Conservation (phyloP, 2,113 vertebrate species). For the Semnopithecus entellus region DNA sequence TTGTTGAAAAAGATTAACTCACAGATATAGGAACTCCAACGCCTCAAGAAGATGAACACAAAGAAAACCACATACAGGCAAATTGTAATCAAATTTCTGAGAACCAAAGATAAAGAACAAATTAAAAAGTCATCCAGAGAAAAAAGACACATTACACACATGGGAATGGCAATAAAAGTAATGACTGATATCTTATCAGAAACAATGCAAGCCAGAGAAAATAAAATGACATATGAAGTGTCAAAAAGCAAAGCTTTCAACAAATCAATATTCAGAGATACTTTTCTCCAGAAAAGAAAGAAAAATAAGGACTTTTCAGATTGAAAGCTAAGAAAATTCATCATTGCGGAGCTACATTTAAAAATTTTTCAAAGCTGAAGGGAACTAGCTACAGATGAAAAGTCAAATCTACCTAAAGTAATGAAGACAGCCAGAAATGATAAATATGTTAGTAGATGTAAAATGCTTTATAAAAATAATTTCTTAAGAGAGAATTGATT, state of each 20-base stretch:
- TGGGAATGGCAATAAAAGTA: neutral
- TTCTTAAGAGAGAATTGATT: neutral
- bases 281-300: neutral
- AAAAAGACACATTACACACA: neutral
- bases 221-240: neutral
- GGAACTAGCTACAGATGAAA: neutral
- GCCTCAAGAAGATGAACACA: neutral
- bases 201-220: neutral
- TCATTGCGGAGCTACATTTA: neutral
- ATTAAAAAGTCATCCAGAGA: conserved; percentile 8
- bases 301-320: conserved; percentile 1
- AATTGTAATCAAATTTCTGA: conserved; percentile 17
- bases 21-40: neutral
- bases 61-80: neutral
- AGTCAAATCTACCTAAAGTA: neutral
- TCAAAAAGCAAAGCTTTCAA: neutral
- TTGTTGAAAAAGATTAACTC: conserved; percentile 18
- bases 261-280: neutral
- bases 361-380: conserved; percentile 12
- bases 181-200: conserved; percentile 10
- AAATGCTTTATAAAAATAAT: neutral
- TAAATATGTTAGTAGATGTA: neutral
- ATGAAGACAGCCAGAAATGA: neutral
- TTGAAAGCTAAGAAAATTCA: neutral
- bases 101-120: neutral